Evolutionary conservation across 2,888 invertebrate species (phyloP).

Genomic region (Criorhina ranunculi): DNA sequence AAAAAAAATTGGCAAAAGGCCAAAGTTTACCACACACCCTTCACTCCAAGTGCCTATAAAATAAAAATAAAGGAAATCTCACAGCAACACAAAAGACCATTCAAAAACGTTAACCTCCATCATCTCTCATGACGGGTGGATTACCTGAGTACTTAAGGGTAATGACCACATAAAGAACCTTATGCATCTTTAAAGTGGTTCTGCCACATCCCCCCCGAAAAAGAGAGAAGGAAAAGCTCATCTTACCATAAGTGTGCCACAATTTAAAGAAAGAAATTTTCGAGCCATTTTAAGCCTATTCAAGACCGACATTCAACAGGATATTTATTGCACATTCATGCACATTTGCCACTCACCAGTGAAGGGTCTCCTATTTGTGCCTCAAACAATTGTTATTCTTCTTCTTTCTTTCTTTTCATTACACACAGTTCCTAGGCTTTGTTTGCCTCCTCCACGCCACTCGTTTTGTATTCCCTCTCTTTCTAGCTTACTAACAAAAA

Average conservation of each 20-base stretch:
- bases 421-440: slow-evolving; percentile 57
- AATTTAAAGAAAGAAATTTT: slow-evolving; percentile 47
- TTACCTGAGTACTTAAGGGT: slow-evolving; percentile 55
- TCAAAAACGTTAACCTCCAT: slow-evolving; percentile 62
- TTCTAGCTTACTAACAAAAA: slow-evolving; percentile 65
- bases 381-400: slow-evolving; percentile 55
- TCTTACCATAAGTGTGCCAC: slow-evolving; percentile 39
- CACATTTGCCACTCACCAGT: slow-evolving; percentile 47
- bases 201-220: neutral
- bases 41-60: neutral
- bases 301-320: slow-evolving; percentile 70
- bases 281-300: slow-evolving; percentile 70
- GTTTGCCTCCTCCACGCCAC: slow-evolving; percentile 13
- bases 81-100: slow-evolving; percentile 47
- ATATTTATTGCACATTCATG: slow-evolving; percentile 75
- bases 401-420: neutral
- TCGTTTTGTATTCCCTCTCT: no score
- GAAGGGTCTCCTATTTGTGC: neutral
- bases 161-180: slow-evolving; percentile 60
- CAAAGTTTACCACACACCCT: no score
- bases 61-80: neutral
- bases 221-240: slow-evolving; percentile 51
- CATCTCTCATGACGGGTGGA: slow-evolving; percentile 40
- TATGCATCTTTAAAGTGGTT: slow-evolving; percentile 50
- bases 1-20: no score